Evolutionary conservation across 1,140 invertebrate species (phyloP).

Genomic region (Rhyacophila brunnea): DNA sequence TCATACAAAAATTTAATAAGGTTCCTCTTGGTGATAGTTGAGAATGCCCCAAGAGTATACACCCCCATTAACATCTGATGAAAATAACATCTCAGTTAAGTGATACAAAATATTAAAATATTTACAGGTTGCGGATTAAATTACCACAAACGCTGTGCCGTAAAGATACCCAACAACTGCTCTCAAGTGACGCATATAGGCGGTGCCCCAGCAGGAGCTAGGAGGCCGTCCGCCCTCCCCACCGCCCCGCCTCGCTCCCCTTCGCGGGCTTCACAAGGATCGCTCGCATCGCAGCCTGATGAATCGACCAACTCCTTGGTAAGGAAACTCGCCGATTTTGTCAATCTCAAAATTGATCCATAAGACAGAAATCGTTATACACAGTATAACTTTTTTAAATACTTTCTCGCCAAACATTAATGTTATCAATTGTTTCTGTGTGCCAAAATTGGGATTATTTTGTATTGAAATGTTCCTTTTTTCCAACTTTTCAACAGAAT

Average conservation of each 20-base stretch:
- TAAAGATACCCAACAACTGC: constrained; percentile 98
- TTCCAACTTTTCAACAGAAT: too few species aligned
- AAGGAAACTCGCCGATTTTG: constrained; percentile 50
- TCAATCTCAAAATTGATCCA: constrained; percentile 44
- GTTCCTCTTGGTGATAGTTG: not conserved
- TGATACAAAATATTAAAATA: too few species aligned
- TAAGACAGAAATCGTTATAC: too few species aligned
- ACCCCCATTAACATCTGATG: too few species aligned
- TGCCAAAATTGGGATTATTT: too few species aligned
- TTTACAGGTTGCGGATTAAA: constrained; percentile 89
- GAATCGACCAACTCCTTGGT: constrained; percentile 50
- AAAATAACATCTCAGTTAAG: too few species aligned
- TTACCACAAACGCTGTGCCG: constrained; percentile 98
- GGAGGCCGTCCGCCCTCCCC: constrained; percentile 57
- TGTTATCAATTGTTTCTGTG: too few species aligned
- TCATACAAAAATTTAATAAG: too few species aligned
- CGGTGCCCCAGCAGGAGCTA: constrained; percentile 38
- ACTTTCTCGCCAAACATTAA: too few species aligned
- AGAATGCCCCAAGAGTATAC: not conserved
- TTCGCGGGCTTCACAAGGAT: constrained; percentile 55
- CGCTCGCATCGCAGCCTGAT: constrained; percentile 27
- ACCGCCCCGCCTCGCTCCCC: constrained; percentile 62
- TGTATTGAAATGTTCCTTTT: too few species aligned
- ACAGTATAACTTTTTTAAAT: too few species aligned
- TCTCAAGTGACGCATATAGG: constrained; percentile 50